Conservation (phyloP, 2,113 vertebrate species). For the Gila orcuttii region DNA sequence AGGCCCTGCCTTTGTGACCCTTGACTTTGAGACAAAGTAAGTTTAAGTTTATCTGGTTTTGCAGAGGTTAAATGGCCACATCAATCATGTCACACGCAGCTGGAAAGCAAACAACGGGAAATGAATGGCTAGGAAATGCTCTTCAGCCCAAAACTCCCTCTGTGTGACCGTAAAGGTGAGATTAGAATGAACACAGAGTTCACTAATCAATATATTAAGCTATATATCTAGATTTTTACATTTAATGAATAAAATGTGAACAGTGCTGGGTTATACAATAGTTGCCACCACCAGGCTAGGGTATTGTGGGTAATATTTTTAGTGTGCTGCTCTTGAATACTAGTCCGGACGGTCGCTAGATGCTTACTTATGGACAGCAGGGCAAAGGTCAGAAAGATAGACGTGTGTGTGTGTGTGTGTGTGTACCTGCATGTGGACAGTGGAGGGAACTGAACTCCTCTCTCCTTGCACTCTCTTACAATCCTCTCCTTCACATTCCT, state of each 20-base stretch:
- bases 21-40: conserved; percentile 19
- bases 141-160: conserved; percentile 66
- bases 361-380: neutral
- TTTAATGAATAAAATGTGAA: neutral
- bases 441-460: conserved; percentile 92
- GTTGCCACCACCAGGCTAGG: neutral
- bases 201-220: neutral
- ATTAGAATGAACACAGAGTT: neutral
- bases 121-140: conserved; percentile 76
- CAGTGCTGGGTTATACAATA: no score
- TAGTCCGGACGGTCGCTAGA: neutral
- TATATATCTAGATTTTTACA: neutral
- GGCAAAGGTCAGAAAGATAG: neutral
- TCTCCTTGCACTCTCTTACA: conserved; percentile 92
- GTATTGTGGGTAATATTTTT: neutral
- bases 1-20: neutral
- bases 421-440: conserved; percentile 91
- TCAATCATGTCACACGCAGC: conserved; percentile 77
- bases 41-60: conserved; percentile 63
- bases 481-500: conserved; percentile 96
- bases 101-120: conserved; percentile 64
- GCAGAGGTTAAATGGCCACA: conserved; percentile 78
- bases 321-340: neutral
- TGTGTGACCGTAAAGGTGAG: conserved; percentile 34
- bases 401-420: conserved; percentile 6